Percentiles rank a stretch among this genome's conserved stretches.
phyloP scores from a whole-genome alignment of 2,888 invertebrate genomes.

The Pilophorus perplexus region DNA sequence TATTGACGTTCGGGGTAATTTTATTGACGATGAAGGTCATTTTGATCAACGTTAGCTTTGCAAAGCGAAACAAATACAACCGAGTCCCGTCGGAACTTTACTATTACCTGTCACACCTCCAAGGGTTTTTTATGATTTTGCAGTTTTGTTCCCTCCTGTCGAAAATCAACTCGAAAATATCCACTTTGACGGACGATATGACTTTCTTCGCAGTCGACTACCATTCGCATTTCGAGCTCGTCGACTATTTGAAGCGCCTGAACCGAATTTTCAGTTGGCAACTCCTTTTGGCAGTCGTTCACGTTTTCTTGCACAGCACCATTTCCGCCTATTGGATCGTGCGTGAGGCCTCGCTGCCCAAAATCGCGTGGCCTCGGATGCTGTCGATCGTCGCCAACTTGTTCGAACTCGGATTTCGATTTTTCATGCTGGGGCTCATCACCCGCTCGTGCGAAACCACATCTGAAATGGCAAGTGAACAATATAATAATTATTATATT shows the following conservation, averaged over 20 bases:
- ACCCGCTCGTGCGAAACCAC: too few relatives aligned
- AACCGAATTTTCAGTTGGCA: conserved; percentile 21
- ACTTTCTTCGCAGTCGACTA: too few relatives aligned
- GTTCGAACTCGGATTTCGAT: too few relatives aligned
- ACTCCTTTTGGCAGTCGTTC: background rate
- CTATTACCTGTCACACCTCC: background rate
- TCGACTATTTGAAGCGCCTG: background rate
- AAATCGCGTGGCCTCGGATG: too few relatives aligned
- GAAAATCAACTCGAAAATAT: background rate
- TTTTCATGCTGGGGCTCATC: too few relatives aligned
- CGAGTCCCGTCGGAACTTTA: background rate
- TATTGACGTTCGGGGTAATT: background rate
- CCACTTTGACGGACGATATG: too few relatives aligned
- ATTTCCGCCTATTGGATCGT: conserved; percentile 4
- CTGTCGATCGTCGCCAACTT: too few relatives aligned
- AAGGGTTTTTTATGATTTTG: background rate
- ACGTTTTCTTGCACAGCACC: background rate
- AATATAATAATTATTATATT: too few relatives aligned
- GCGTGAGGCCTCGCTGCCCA: background rate
- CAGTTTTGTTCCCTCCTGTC: conserved; percentile 17
- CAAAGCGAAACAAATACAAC: background rate
- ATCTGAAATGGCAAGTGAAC: too few relatives aligned
- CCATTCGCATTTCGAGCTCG: background rate
- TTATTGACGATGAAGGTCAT: background rate
- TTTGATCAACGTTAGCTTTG: background rate